Evolutionary conservation across 2,888 invertebrate genomes (phyloP).

Genomic region (Epiblema foenella): DNA sequence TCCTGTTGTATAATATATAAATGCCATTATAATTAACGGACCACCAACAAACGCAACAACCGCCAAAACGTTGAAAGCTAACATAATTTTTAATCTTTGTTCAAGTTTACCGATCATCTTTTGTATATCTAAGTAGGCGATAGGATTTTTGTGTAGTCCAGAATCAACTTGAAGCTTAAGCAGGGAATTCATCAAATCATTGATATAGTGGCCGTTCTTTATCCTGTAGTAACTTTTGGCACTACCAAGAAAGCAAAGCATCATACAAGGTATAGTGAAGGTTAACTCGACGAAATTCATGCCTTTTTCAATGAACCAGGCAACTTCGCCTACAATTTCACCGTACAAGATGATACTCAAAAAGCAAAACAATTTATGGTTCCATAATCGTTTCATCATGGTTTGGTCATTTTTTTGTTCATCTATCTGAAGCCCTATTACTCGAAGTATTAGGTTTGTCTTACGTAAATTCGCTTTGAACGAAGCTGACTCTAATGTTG

Average conservation of each 20-base stretch:
- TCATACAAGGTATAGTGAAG: conserved; percentile 56
- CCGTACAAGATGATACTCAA: conserved; percentile 50
- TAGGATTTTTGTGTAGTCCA: conserved; percentile 21
- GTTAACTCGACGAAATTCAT: conserved; percentile 54
- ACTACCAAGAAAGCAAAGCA: conserved; percentile 54
- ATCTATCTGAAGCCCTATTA: conserved; percentile 53
- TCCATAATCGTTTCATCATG: conserved; percentile 47
- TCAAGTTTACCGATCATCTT: conserved; percentile 50
- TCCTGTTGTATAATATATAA: conserved; percentile 54
- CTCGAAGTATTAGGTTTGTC: conserved; percentile 28
- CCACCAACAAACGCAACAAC: conserved; percentile 52
- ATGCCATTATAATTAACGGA: conserved; percentile 51
- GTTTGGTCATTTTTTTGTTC: conserved; percentile 49
- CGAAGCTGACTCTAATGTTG: background rate
- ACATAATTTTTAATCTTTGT: conserved; percentile 48
- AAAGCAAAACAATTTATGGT: conserved; percentile 50
- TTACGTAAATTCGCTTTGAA: conserved; percentile 27
- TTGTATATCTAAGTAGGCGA: conserved; percentile 39
- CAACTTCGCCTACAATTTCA: conserved; percentile 48
- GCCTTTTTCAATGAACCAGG: conserved; percentile 50
- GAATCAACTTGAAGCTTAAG: conserved; percentile 35
- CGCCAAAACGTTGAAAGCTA: conserved; percentile 43
- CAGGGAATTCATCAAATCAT: conserved; percentile 52
- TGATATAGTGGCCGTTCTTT: conserved; percentile 50
- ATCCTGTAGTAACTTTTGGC: conserved; percentile 56